These are phyloP conservation scores for Matsumurasca onukii DNA, from an alignment of 1,140 invertebrate species.

Conservation along the genomic window DNA sequence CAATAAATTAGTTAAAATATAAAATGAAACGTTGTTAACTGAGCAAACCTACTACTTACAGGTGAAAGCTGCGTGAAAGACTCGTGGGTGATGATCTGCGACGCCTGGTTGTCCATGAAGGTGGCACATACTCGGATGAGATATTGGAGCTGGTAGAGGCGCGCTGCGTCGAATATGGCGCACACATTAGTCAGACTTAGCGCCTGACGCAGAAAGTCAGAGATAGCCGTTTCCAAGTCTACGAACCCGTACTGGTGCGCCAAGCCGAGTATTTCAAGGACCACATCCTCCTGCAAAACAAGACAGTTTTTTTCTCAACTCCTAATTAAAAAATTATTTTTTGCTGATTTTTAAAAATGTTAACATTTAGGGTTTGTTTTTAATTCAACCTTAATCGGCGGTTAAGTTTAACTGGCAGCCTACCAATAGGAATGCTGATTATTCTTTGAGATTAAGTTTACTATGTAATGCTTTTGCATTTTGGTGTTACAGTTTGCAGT, in stretches of 20 bases:
- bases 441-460: too few relatives aligned
- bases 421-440: too few relatives aligned
- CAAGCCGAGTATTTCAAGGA: constrained; percentile 84
- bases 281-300: constrained; percentile 68
- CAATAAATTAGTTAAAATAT: too few relatives aligned
- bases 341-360: too few relatives aligned
- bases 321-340: too few relatives aligned
- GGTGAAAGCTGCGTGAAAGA: constrained; percentile 82
- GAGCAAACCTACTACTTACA: too few relatives aligned
- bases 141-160: constrained; percentile 65
- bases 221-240: constrained; percentile 88
- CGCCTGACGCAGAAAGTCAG: constrained; percentile 88
- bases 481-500: too few relatives aligned
- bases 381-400: too few relatives aligned
- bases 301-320: neutral
- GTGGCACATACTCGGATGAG: constrained; percentile 62
- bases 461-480: too few relatives aligned
- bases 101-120: constrained; percentile 88
- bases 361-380: too few relatives aligned
- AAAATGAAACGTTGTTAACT: too few relatives aligned
- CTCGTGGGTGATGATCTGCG: constrained; percentile 79
- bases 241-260: constrained; percentile 95
- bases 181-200: constrained; percentile 88
- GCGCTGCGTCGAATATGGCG: constrained; percentile 88
- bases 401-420: too few relatives aligned